These are phyloP conservation scores for Neria commutata DNA, from an alignment of 2,888 invertebrate genomes.

Conservation along the genomic window DNA sequence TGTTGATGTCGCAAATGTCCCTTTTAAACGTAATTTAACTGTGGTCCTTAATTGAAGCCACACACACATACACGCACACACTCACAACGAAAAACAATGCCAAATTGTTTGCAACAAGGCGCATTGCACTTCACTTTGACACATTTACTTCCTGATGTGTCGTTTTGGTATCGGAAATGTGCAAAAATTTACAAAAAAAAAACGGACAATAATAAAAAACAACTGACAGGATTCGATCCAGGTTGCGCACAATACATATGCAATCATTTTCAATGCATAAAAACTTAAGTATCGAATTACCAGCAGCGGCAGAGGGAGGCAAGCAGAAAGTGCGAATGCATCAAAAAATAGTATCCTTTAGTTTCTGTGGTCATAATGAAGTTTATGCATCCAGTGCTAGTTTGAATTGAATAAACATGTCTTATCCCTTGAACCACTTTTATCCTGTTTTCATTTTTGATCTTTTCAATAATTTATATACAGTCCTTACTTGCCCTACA, in stretches of 20 bases:
- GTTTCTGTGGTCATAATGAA: no score
- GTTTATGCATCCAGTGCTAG: no score
- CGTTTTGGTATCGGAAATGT: no score
- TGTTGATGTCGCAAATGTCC: conserved; percentile 9
- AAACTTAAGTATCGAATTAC: background rate
- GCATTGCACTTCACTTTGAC: background rate
- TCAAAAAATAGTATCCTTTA: no score
- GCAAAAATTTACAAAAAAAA: no score
- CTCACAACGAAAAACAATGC: background rate
- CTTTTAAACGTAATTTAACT: conserved; percentile 52
- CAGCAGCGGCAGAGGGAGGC: no score
- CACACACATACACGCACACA: conserved; percentile 28
- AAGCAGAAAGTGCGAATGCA: no score
- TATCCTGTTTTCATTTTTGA: no score
- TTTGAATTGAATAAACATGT: no score
- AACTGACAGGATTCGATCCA: background rate
- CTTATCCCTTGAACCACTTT: no score
- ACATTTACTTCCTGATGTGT: background rate
- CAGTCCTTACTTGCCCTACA: no score
- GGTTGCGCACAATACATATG: background rate
- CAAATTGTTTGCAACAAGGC: background rate
- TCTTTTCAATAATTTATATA: no score
- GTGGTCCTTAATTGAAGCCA: conserved; percentile 50
- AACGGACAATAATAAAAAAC: background rate
- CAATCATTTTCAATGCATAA: background rate